phyloP scores from a whole-genome alignment of 2,888 invertebrate genomes.

The Meandrusa payeni region DNA sequence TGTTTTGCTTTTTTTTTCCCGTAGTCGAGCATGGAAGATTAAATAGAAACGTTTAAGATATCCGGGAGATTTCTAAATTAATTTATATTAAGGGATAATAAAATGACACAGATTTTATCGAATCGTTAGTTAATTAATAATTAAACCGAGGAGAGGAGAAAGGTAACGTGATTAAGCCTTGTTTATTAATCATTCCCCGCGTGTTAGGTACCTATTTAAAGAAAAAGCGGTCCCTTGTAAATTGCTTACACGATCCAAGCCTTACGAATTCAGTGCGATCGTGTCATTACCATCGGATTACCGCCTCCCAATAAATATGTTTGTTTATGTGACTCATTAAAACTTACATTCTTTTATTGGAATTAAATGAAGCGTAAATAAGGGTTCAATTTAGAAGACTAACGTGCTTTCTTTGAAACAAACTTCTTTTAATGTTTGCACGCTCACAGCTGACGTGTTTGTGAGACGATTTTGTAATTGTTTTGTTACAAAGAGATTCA shows the following conservation, averaged over 20 bases:
- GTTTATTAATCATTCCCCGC: slow-evolving; percentile 11
- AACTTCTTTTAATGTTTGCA: too few relatives aligned
- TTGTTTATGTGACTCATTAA: slow-evolving; percentile 30
- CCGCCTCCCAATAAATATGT: slow-evolving; percentile 25
- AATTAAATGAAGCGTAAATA: slow-evolving; percentile 19
- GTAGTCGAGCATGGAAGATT: neutral
- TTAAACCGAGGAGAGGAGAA: slow-evolving; percentile 8
- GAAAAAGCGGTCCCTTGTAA: neutral
- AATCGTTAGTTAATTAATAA: slow-evolving; percentile 20
- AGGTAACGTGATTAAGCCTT: slow-evolving; percentile 10
- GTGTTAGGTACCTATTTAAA: slow-evolving; percentile 3
- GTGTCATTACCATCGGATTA: slow-evolving; percentile 8
- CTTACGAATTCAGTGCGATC: slow-evolving; percentile 1
- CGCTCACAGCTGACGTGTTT: too few relatives aligned
- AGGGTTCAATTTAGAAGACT: slow-evolving; percentile 6
- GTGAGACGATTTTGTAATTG: too few relatives aligned
- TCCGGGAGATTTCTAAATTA: slow-evolving; percentile 1
- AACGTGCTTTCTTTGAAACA: neutral
- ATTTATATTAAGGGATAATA: slow-evolving; percentile 12
- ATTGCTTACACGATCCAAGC: neutral
- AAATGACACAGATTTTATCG: slow-evolving; percentile 13
- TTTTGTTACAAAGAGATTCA: too few relatives aligned
- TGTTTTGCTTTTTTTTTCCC: too few relatives aligned
- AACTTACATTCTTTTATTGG: slow-evolving; percentile 27
- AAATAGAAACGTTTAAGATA: neutral